Percentiles rank a stretch among this genome's conserved stretches.
Conservation (phyloP, 2,113 vertebrate species). For the Notothenia coriiceps region DNA sequence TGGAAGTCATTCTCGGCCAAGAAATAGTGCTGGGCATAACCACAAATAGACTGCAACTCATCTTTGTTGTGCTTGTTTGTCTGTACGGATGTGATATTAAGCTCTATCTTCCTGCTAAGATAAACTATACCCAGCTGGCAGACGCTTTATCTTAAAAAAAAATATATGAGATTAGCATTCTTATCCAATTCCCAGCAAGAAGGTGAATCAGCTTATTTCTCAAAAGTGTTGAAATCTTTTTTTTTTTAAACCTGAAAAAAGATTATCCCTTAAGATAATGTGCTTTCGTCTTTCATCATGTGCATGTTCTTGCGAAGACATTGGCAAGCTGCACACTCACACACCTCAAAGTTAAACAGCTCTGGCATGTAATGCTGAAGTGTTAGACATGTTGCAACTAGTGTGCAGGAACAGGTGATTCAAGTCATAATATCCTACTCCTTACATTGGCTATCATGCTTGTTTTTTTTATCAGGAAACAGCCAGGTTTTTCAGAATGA, state of each 20-base stretch:
- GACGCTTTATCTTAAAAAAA: background rate
- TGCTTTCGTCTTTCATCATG: background rate
- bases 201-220: background rate
- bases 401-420: constrained; percentile 26
- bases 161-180: background rate
- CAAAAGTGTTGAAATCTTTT: background rate
- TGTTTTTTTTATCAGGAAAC: background rate
- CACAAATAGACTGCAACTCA: background rate
- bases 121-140: background rate
- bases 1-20: background rate
- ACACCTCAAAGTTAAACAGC: constrained; percentile 23
- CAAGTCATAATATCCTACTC: background rate
- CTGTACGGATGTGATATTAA: background rate
- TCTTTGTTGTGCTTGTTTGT: background rate
- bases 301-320: background rate
- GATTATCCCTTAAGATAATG: background rate
- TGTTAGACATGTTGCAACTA: constrained; percentile 55
- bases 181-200: background rate
- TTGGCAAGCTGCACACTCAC: background rate
- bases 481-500: constrained; percentile 1
- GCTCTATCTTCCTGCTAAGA: background rate
- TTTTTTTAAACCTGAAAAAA: background rate
- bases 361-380: constrained; percentile 39
- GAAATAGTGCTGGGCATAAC: background rate
- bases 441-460: background rate